A percentile compares a stretch with the other conserved stretches of the same genome.
Conservation (phyloP, 2,113 vertebrate species). For the Tenrec ecaudatus region DNA sequence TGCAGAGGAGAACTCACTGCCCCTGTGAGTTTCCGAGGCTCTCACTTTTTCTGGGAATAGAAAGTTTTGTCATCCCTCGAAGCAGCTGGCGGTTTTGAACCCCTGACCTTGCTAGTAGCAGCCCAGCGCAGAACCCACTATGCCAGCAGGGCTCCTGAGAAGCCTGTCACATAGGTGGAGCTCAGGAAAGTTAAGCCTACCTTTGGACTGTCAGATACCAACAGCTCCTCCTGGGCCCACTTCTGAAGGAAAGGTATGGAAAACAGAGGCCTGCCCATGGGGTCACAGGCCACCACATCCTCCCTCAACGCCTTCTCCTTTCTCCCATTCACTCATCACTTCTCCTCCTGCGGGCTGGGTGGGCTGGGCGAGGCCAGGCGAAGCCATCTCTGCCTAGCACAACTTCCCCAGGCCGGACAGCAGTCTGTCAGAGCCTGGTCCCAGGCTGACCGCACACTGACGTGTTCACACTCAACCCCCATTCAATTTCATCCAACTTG, state of each 20-base stretch:
- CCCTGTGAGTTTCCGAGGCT: too few relatives aligned
- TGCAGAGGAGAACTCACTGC: too few relatives aligned
- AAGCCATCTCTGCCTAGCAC: neutral
- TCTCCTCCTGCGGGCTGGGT: constrained; percentile 38
- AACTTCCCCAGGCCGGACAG: neutral
- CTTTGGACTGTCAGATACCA: neutral
- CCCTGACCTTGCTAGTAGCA: too few relatives aligned
- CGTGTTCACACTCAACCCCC: neutral
- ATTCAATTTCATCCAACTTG: neutral
- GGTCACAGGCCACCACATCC: constrained; percentile 62
- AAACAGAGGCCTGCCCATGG: neutral
- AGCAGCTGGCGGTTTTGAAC: too few relatives aligned
- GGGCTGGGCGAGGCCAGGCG: neutral
- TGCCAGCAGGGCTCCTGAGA: too few relatives aligned
- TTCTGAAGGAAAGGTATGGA: neutral
- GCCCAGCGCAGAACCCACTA: too few relatives aligned
- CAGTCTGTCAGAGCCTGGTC: neutral
- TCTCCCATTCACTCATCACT: constrained; percentile 43
- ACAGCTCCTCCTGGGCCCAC: neutral
- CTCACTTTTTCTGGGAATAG: too few relatives aligned
- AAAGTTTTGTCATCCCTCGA: too few relatives aligned
- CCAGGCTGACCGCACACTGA: neutral
- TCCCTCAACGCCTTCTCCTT: constrained; percentile 72
- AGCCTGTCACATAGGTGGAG: neutral
- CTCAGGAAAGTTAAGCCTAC: neutral